Base-by-base conservation (phyloP, 2,113 vertebrate genomes). In the Alligator mississippiensis region DNA sequence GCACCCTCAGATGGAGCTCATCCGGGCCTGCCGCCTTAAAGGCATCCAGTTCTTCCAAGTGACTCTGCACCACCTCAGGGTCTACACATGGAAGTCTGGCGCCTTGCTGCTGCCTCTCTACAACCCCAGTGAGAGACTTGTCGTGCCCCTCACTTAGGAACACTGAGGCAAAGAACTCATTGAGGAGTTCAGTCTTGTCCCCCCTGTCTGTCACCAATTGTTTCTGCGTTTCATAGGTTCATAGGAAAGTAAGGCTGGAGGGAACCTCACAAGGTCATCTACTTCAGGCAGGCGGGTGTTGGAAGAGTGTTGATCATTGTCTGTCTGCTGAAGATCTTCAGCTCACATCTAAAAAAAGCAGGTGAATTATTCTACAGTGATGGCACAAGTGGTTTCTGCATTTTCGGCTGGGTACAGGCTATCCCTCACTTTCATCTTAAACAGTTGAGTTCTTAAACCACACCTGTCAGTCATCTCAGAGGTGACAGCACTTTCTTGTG, bases 221-320 rank as follows among this genome's bases (percentile, higher is more conserved):
- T n/a, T 27, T 59, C 0, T 0, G 3, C 4, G 0, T 28, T 70
- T 30, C 68, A 70, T 11, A 15, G 64, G 19, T 74, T 14, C 77
- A 66, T 6, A 0, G 30, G 78, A 21, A 6, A 21, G 8, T 47
- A 47, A 47, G 47, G 47, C 47, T 47, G 47, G 47, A 47, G 47
- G 47, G 6, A 10, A 18, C 54, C 55, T 68, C 30, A 13, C 38
- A 38, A 82, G 59, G 13, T 34, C 27, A 79, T 17, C 47, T 47
- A 47, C 47, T 47, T 8, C 47, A 47, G 47, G 18, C 61, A 11
- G 27, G 11, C 63, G 79, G 77, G 1, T n/a, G 15, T 2, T 87
- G 34, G 28, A 88, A 25, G 60, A 60, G 64, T 70, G 28, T 34
- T 34, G 13, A 59, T 11, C 25, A 63, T 63, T 63, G 11, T 25